Evolutionary conservation across 2,888 invertebrate species (phyloP).

Genomic region (Heliconius hortense): DNA sequence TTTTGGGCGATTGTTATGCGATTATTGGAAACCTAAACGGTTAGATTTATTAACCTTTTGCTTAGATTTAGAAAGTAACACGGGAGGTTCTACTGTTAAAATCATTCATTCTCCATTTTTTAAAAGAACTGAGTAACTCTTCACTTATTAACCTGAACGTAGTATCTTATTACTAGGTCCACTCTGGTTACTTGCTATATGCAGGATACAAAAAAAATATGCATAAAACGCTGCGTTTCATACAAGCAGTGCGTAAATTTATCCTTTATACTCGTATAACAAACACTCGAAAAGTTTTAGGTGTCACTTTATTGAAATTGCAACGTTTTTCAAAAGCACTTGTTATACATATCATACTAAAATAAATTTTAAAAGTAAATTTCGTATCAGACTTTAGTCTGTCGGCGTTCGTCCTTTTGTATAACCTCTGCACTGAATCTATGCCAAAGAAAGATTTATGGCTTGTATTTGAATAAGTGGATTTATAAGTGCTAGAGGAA

Average conservation of each 20-base stretch:
- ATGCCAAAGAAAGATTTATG: constrained; percentile 40
- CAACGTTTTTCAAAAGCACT: constrained; percentile 45
- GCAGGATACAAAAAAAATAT: background rate
- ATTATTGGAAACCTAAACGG: too few relatives aligned
- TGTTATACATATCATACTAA: constrained; percentile 34
- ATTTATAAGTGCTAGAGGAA: constrained; percentile 31
- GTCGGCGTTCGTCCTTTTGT: constrained; percentile 32
- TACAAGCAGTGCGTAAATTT: constrained; percentile 33
- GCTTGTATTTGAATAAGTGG: constrained; percentile 37
- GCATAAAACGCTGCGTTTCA: constrained; percentile 34
- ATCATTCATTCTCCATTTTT: too few relatives aligned
- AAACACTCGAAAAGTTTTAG: constrained; percentile 44
- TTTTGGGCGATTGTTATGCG: too few relatives aligned
- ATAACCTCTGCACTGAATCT: constrained; percentile 34
- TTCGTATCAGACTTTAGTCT: constrained; percentile 35
- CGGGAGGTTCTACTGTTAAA: too few relatives aligned
- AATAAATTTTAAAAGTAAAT: constrained; percentile 41
- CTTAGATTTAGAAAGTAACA: too few relatives aligned
- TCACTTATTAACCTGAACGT: too few relatives aligned
- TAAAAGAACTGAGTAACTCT: too few relatives aligned
- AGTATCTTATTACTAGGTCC: too few relatives aligned
- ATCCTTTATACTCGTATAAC: constrained; percentile 43
- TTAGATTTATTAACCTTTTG: too few relatives aligned
- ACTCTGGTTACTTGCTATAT: too few relatives aligned
- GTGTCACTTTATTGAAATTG: constrained; percentile 48